phyloP scores from a whole-genome alignment of 2,888 invertebrate genomes.

The Trilocha varians region DNA sequence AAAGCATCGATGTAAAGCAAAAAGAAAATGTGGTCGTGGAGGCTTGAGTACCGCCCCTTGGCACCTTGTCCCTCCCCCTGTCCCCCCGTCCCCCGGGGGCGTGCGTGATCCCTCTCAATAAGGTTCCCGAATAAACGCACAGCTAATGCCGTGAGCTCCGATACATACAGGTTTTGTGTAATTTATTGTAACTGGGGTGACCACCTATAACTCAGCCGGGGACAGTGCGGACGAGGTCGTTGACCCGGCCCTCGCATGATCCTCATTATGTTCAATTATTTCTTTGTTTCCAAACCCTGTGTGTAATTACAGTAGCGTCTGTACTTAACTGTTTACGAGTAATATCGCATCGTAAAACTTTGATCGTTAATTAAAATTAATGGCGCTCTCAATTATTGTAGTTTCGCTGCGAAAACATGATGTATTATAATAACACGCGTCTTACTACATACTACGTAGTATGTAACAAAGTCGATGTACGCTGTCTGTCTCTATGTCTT shows the following conservation, averaged over 20 bases:
- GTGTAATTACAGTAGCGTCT: not conserved
- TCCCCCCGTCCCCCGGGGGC: slow-evolving; percentile 4
- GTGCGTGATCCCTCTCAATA: not conserved
- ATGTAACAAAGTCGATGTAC: too few species aligned
- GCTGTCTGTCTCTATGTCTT: too few species aligned
- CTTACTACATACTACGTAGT: too few species aligned
- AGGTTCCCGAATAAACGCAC: slow-evolving; percentile 1
- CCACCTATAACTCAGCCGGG: slow-evolving; percentile 1
- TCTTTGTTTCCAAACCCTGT: too few species aligned
- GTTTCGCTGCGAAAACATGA: too few species aligned
- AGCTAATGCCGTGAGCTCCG: not conserved
- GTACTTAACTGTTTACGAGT: too few species aligned
- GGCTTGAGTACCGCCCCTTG: slow-evolving; percentile 10
- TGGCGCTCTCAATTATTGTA: too few species aligned
- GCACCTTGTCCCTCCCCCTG: slow-evolving; percentile 3
- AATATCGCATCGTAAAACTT: too few species aligned
- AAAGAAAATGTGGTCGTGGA: slow-evolving; percentile 4
- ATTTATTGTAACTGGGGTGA: slow-evolving; percentile 8
- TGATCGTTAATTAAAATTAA: too few species aligned
- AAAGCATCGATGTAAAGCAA: slow-evolving; percentile 8
- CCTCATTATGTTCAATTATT: too few species aligned
- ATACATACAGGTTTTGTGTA: slow-evolving; percentile 3
- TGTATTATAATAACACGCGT: too few species aligned
- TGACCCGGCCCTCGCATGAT: not conserved
- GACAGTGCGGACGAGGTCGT: not conserved